A percentile compares a stretch with the other conserved stretches of the same genome.
These are phyloP conservation scores for Heteromurus nitidus DNA, from an alignment of 2,888 invertebrate genomes.

Conservation along the genomic window DNA sequence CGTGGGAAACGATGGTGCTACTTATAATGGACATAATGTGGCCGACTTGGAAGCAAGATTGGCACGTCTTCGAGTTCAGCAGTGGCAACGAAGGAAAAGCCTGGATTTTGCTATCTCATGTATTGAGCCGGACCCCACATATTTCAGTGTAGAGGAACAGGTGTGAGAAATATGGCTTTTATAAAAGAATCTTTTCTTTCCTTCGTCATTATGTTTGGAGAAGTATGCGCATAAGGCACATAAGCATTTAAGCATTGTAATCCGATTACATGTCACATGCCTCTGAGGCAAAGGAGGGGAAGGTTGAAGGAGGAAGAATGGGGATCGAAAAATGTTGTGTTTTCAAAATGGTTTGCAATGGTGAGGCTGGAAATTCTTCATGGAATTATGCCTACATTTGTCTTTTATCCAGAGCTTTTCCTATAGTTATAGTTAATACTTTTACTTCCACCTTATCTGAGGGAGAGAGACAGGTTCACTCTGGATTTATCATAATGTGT, in stretches of 20 bases:
- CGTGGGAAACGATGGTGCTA: constrained; percentile 35
- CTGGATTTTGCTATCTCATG: constrained; percentile 73
- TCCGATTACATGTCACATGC: background rate
- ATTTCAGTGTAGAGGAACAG: constrained; percentile 69
- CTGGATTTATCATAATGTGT: too few relatives aligned
- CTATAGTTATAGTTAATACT: too few relatives aligned
- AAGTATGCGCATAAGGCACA: too few relatives aligned
- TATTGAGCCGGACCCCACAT: constrained; percentile 72
- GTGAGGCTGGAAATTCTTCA: constrained; percentile 11
- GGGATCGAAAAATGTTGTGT: too few relatives aligned
- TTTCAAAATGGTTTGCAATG: background rate
- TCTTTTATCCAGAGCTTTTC: too few relatives aligned
- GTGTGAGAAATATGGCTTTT: constrained; percentile 44
- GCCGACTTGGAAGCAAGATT: constrained; percentile 72
- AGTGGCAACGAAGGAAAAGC: constrained; percentile 71
- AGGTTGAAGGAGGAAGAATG: background rate
- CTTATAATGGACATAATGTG: constrained; percentile 67
- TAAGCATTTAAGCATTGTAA: background rate
- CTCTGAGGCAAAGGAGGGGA: constrained; percentile 7
- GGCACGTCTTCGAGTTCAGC: constrained; percentile 65
- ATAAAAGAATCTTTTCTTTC: too few relatives aligned
- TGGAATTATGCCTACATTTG: constrained; percentile 17
- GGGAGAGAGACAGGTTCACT: too few relatives aligned
- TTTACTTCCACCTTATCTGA: too few relatives aligned
- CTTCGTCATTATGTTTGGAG: background rate